phyloP scores from a whole-genome alignment of 2,888 invertebrate genomes.

The Cantharis flavilabris region DNA sequence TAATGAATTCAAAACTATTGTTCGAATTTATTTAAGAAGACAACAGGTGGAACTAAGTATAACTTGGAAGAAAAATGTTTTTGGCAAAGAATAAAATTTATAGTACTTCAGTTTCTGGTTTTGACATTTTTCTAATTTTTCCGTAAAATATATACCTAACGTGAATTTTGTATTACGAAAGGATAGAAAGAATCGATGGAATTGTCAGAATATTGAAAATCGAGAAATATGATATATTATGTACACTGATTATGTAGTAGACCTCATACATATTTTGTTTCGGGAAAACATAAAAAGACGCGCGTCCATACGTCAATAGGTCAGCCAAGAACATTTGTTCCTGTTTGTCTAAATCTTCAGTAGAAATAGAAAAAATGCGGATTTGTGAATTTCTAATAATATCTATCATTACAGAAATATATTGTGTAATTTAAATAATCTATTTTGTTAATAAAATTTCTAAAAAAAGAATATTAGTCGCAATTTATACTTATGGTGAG shows the following conservation, averaged over 20 bases:
- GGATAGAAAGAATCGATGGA: not conserved
- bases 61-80: not conserved
- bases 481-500: too few species aligned
- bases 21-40: not conserved
- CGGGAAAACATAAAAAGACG: not conserved
- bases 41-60: not conserved
- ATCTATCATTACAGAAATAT: too few species aligned
- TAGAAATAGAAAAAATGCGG: too few species aligned
- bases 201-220: not conserved
- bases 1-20: not conserved
- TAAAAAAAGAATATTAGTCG: too few species aligned
- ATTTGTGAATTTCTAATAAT: too few species aligned
- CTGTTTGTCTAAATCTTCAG: not conserved
- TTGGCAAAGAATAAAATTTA: not conserved
- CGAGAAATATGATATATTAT: not conserved
- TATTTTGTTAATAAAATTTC: too few species aligned
- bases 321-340: not conserved
- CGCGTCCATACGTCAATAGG: not conserved
- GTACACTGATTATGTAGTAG: too few species aligned
- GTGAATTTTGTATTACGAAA: not conserved
- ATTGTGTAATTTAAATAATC: too few species aligned
- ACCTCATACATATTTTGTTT: not conserved
- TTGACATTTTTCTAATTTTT: not conserved
- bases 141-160: not conserved
- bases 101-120: not conserved